phyloP scores from a whole-genome alignment of 2,888 invertebrate species.

The Gandaritis pyraliata region DNA sequence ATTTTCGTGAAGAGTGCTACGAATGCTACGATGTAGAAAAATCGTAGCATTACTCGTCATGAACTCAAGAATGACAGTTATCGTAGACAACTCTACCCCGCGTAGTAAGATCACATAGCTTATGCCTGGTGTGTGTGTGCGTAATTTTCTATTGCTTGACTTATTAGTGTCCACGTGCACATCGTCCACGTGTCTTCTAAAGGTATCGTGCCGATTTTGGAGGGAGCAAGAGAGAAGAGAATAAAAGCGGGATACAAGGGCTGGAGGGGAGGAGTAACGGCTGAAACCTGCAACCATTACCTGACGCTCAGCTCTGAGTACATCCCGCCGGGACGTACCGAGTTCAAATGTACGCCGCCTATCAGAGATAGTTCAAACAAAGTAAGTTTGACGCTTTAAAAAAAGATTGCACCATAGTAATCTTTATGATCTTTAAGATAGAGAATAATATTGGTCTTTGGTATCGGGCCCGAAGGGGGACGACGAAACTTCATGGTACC shows the following conservation, averaged over 20 bases:
- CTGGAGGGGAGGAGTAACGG: conserved; percentile 82
- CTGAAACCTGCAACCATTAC: conserved; percentile 89
- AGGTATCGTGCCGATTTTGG: conserved; percentile 80
- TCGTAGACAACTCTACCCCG: no score
- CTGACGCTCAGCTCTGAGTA: conserved; percentile 84
- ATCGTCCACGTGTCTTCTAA: conserved; percentile 86
- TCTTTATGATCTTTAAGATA: no score
- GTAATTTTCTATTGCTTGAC: background rate
- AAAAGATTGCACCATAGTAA: no score
- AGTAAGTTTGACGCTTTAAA: no score
- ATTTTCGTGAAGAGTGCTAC: no score
- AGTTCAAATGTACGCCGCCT: conserved; percentile 88
- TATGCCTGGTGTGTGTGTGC: no score
- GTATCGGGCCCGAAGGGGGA: no score
- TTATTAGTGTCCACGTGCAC: conserved; percentile 84
- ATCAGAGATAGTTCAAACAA: conserved; percentile 83
- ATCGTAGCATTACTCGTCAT: background rate
- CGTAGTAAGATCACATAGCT: background rate
- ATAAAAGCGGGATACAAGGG: conserved; percentile 80
- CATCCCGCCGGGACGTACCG: conserved; percentile 84
- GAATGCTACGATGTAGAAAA: background rate
- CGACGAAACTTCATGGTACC: no score
- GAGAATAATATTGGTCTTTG: no score
- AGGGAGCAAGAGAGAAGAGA: conserved; percentile 68
- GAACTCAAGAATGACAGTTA: no score